Evolutionary conservation across 2,888 invertebrate species (phyloP).

Genomic region (Rotaria magnacalcarata): DNA sequence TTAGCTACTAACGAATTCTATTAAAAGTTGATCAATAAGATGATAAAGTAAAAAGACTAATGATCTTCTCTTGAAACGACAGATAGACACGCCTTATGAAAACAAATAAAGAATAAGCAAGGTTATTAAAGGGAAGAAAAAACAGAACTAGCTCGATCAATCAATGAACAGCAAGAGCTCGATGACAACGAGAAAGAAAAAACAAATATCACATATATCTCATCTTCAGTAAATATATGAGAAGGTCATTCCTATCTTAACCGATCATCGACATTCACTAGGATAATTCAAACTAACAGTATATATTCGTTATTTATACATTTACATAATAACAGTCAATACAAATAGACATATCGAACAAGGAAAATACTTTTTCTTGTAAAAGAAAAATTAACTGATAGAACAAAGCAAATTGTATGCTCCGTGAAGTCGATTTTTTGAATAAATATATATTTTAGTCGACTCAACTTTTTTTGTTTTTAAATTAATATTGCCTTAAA

Average conservation of each 20-base stretch:
- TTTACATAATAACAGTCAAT: no score
- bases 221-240: background rate
- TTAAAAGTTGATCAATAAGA: background rate
- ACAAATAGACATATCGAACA: no score
- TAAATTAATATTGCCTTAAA: no score
- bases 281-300: background rate
- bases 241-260: background rate
- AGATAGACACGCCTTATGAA: conserved; percentile 26
- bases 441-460: no score
- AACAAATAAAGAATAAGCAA: background rate
- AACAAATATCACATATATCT: conserved; percentile 11
- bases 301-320: no score
- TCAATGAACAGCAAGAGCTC: conserved; percentile 13
- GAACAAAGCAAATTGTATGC: no score
- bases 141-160: conserved; percentile 16
- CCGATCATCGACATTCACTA: background rate
- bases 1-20: background rate
- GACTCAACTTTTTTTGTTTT: no score
- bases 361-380: no score
- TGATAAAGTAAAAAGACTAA: background rate
- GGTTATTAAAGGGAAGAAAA: background rate
- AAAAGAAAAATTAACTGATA: no score
- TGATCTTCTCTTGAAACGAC: background rate
- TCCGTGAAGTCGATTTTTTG: no score
- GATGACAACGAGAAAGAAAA: background rate